Percentiles rank a stretch among this genome's conserved stretches.
These are phyloP conservation scores for Cervus canadensis DNA, from an alignment of 2,113 vertebrate species.

Conservation along the genomic window DNA sequence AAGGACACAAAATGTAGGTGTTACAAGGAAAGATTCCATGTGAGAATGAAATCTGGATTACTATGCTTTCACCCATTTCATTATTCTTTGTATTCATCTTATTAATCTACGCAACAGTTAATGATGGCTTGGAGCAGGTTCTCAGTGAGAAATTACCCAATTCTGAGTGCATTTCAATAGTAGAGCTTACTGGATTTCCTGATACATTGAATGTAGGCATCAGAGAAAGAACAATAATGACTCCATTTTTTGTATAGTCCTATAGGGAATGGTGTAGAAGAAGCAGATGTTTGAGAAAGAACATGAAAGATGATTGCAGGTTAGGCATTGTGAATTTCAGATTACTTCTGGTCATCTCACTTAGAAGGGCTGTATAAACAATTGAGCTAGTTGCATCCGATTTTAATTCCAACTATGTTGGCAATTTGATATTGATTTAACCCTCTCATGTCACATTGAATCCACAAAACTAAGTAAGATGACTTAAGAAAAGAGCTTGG, in stretches of 20 bases:
- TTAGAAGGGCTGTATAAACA: not conserved
- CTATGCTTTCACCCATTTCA: not conserved
- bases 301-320: not conserved
- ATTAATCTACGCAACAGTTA: not conserved
- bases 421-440: not conserved
- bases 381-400: not conserved
- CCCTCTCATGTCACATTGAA: not conserved
- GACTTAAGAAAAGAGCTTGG: not conserved
- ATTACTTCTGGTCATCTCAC: not conserved
- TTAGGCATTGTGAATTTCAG: not conserved
- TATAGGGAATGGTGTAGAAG: not conserved
- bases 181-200: not conserved
- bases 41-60: not conserved
- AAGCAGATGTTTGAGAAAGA: not conserved
- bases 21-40: not conserved
- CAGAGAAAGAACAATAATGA: not conserved
- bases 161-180: not conserved
- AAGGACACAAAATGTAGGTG: not conserved
- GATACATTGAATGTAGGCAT: not conserved
- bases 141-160: not conserved
- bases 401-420: not conserved
- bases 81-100: not conserved
- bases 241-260: not conserved
- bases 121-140: not conserved
- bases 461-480: not conserved